These are phyloP conservation scores for Nannospalax galili DNA, from an alignment of 2,113 vertebrate genomes.

Conservation along the genomic window DNA sequence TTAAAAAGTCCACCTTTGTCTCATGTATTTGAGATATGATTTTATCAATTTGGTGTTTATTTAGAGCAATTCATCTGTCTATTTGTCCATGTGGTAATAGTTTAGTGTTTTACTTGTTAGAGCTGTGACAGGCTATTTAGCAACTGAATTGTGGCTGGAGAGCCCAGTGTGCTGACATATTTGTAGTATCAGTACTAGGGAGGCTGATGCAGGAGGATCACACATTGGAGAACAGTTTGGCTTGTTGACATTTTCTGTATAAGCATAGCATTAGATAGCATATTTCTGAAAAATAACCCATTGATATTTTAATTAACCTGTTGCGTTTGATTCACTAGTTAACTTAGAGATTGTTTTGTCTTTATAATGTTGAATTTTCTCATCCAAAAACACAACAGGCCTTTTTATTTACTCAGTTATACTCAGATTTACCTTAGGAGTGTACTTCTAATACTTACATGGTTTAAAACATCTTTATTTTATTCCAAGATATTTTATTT, in stretches of 20 bases:
- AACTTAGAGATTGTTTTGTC: background rate
- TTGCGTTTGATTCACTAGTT: background rate
- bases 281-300: background rate
- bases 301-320: background rate
- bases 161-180: background rate
- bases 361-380: background rate
- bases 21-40: background rate
- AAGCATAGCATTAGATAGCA: background rate
- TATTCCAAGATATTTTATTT: conserved; percentile 21
- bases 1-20: background rate
- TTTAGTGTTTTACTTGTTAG: background rate
- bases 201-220: background rate
- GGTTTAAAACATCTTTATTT: background rate
- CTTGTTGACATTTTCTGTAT: background rate
- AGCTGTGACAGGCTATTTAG: background rate
- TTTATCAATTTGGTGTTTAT: background rate
- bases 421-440: background rate
- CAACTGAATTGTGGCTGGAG: background rate
- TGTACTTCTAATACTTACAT: background rate
- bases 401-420: background rate
- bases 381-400: background rate
- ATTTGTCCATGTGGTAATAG: background rate
- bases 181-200: background rate
- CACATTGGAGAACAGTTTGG: background rate
- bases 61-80: background rate